Percentiles rank a stretch among this genome's conserved stretches.
These are phyloP conservation scores for Eupithecia vulgata DNA, from an alignment of 2,888 invertebrate species.

Conservation along the genomic window DNA sequence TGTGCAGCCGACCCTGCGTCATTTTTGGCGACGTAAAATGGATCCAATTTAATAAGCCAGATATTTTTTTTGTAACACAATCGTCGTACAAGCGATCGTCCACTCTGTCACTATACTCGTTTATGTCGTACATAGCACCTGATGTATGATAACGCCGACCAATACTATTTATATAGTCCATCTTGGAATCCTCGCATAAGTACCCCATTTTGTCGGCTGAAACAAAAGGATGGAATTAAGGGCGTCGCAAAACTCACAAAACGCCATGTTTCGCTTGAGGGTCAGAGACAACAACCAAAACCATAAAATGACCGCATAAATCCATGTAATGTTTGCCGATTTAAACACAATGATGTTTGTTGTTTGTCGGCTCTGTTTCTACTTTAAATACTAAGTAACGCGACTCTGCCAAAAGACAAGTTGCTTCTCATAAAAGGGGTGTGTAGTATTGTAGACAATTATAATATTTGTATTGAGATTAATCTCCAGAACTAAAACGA, in stretches of 20 bases:
- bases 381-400: conserved; percentile 6
- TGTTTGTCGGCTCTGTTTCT: conserved; percentile 13
- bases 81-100: too few relatives aligned
- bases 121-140: too few relatives aligned
- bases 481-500: not conserved
- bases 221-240: not conserved
- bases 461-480: not conserved
- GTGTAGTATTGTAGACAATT: not conserved
- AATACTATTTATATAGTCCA: too few relatives aligned
- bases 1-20: not conserved
- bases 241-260: not conserved
- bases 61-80: too few relatives aligned
- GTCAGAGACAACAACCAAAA: not conserved
- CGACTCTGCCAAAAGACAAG: not conserved
- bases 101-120: too few relatives aligned
- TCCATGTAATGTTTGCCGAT: conserved; percentile 10
- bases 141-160: too few relatives aligned
- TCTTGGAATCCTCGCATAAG: too few relatives aligned
- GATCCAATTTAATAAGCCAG: too few relatives aligned
- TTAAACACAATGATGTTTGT: conserved; percentile 7
- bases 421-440: conserved; percentile 10
- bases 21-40: too few relatives aligned
- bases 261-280: too few relatives aligned
- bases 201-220: not conserved
- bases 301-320: not conserved